phyloP scores from a whole-genome alignment of 2,797 vertebrate genomes.

The Myotis findleyi region DNA sequence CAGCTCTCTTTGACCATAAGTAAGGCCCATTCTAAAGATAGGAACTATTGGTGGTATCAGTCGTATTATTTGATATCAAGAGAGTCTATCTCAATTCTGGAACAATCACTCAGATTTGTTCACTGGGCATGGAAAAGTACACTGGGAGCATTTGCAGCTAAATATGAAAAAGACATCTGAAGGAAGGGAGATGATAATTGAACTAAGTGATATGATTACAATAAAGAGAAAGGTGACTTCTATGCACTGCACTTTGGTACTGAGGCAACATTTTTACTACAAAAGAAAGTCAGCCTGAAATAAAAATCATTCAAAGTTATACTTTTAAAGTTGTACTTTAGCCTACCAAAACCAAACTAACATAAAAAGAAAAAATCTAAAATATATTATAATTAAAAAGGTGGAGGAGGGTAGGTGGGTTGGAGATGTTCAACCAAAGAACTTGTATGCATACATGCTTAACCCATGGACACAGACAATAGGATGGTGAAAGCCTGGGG shows the following conservation, averaged over 20 bases:
- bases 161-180: background rate
- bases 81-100: background rate
- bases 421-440: too few relatives aligned
- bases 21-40: slow-evolving; percentile 11
- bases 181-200: background rate
- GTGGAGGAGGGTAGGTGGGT: too few relatives aligned
- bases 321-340: too few relatives aligned
- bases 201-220: slow-evolving; percentile 39
- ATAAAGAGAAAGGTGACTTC: slow-evolving; percentile 47
- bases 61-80: background rate
- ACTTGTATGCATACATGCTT: too few relatives aligned
- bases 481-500: too few relatives aligned
- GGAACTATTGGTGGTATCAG: background rate
- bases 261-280: background rate
- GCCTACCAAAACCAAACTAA: slow-evolving; percentile 46
- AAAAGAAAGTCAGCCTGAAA: slow-evolving; percentile 53
- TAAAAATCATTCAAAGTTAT: slow-evolving; percentile 51
- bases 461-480: too few relatives aligned
- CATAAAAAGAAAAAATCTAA: background rate
- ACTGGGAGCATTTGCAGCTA: background rate
- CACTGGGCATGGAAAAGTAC: background rate
- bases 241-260: background rate
- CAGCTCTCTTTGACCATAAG: background rate
- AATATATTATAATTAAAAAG: slow-evolving; percentile 41
- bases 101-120: background rate